These are phyloP conservation scores for Pararge aegeria DNA, from an alignment of 1,140 invertebrate genomes.

Conservation along the genomic window DNA sequence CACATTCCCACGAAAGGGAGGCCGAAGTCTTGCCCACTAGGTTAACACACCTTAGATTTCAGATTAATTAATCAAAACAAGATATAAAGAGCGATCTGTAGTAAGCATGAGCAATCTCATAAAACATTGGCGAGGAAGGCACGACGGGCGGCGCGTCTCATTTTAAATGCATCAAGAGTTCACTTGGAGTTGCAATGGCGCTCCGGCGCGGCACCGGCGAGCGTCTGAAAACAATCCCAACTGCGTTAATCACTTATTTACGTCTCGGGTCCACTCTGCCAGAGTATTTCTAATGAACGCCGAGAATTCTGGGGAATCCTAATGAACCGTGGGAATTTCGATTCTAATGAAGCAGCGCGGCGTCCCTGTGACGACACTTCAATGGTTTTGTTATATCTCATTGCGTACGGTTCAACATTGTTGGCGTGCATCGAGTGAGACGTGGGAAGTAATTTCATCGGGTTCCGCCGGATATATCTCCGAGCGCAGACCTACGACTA, in stretches of 20 bases:
- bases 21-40: no score
- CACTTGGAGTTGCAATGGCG: conserved; percentile 50
- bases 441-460: conserved; percentile 63
- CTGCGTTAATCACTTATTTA: conserved; percentile 79
- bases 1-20: no score
- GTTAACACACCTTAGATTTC: no score
- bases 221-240: conserved; percentile 73
- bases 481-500: conserved; percentile 64
- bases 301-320: conserved; percentile 64
- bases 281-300: conserved; percentile 73
- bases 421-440: conserved; percentile 50
- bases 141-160: conserved; percentile 41
- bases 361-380: conserved; percentile 24
- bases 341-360: conserved; percentile 35
- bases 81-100: not conserved
- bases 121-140: conserved; percentile 49
- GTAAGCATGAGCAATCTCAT: conserved; percentile 40
- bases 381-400: conserved; percentile 51
- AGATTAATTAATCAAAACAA: not conserved
- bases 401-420: conserved; percentile 52
- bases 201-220: conserved; percentile 25
- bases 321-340: conserved; percentile 74
- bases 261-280: conserved; percentile 59
- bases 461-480: conserved; percentile 73
- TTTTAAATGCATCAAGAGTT: conserved; percentile 74